Base-by-base conservation (phyloP, 2,888 invertebrate genomes). In the Creontiades dilutus region DNA sequence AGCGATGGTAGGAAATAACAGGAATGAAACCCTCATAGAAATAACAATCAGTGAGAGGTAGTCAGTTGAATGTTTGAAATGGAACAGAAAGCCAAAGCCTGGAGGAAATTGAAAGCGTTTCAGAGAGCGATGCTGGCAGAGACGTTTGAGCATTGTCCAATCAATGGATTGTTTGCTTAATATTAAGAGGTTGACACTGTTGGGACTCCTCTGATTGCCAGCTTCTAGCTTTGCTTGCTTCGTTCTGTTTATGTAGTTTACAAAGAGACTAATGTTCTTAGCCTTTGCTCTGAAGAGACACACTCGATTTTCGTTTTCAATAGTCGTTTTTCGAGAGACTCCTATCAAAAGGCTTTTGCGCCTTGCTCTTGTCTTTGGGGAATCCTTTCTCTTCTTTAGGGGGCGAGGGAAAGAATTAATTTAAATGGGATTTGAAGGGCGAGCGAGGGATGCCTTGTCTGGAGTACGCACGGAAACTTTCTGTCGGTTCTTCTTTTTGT, bases 151-250 rank as follows among this genome's bases (percentile, higher is more conserved):
- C 47, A 55, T 80, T 78, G 88, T 76, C 88, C 88, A 88, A 88
- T 88, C 88, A 88, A 88, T 88, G 80, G 76, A 5, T 52, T 78
- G 88, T 88, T 88, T 88, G 88, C 52, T 88, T 88, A 88, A 76
- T 88, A 88, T 88, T 80, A 88, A 88, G 80, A 55, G 78, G 88
- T 87, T 87, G 87, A 87, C 87, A 88, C 27, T 88, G 88, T 76
- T 27, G 55, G 80, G 55, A 47, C 46, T 23, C 23, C 86, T 27
- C 76, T 86, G 86, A 86, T 86, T 86, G 86, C 86, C n/a, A 68
- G 76, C 46, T 47, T 57, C 85, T 27, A 55, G 23, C 85, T 23
- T 13, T 46, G 37, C 78, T 46, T n/a, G 78, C 78, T 37, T 47
- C 78, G 78, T 46, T 78, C 78, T 47, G 78, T 78, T 78, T 37